Evolutionary conservation across 1,140 invertebrate genomes (phyloP), one percentile per base, ranked within the genome.

Genomic region (Calliopsis andreniformis): DNA sequence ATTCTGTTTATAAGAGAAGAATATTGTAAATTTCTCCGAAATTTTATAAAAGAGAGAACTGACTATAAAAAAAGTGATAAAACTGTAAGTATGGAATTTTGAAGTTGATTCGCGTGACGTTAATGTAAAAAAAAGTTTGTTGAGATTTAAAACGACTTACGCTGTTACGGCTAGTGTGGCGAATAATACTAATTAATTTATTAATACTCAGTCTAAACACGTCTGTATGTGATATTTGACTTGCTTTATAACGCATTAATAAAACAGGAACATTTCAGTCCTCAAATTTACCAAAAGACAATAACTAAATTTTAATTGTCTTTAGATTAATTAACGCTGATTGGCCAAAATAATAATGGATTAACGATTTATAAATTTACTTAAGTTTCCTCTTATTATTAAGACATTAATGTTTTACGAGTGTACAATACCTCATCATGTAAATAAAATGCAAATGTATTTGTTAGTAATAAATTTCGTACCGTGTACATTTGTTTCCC

Each of bases 171-270:
- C 18, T 6, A 2, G 28, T 1, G 12, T 25, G 20, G 20, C 10
- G 3, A 56, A 56, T 5, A 7, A 35, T 35, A 8, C 20, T 42
- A 39, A 59, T n/a, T 16, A 10, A 16, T 75, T 56, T 47, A 51
- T 66, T 67, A 63, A 67, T 75, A 67, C 62, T 73, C 35, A 30
- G 45, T n/a, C 30, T 43, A 23, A 6, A 53, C 63, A 23, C 23
- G 43, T 5, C 12, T 7, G 5, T 64, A 43, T 56, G 25, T 63
- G 69, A 87, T 56, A 90, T 43, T 71, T 89, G 85, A 61, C 61
- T 82, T 69, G 83, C 77, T 32, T 76, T 79, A 66, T 90, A 90
- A 5, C 83, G 69, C 47, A 70, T 85, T 16, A 91, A 70, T 28
- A 85, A 76, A n/a, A 67, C 3, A 10, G n/a, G 28, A 14, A 47